These are phyloP conservation scores for Cyclina sinensis DNA, from an alignment of 1,140 invertebrate genomes.

Conservation along the genomic window DNA sequence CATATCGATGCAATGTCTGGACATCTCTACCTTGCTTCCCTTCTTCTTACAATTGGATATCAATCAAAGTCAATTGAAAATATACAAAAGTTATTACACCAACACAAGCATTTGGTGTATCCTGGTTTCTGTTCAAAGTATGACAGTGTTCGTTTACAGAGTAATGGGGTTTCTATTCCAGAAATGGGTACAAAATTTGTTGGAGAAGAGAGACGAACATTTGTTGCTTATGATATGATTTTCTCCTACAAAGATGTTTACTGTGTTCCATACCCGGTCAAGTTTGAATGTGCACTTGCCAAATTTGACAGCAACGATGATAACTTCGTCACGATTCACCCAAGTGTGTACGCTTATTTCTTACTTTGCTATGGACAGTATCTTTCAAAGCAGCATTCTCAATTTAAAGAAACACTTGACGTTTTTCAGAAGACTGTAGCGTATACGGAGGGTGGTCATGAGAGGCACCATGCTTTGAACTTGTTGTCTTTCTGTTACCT, in stretches of 20 bases:
- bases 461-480: not conserved
- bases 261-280: not conserved
- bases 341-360: not conserved
- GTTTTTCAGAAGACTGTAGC: not conserved
- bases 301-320: not conserved
- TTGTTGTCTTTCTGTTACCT: not conserved
- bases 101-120: not conserved
- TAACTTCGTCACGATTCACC: not conserved
- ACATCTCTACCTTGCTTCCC: not conserved
- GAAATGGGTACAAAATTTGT: not conserved
- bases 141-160: not conserved
- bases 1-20: not conserved
- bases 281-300: not conserved
- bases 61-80: not conserved
- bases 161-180: not conserved
- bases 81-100: not conserved
- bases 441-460: not conserved
- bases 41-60: not conserved
- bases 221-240: not conserved
- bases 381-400: not conserved
- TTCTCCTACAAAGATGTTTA: not conserved
- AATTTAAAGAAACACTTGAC: not conserved
- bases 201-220: not conserved
- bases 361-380: not conserved
- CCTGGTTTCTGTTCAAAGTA: not conserved